Base-by-base conservation (phyloP, 2,113 vertebrate species). In the Odobenus rosmarus region DNA sequence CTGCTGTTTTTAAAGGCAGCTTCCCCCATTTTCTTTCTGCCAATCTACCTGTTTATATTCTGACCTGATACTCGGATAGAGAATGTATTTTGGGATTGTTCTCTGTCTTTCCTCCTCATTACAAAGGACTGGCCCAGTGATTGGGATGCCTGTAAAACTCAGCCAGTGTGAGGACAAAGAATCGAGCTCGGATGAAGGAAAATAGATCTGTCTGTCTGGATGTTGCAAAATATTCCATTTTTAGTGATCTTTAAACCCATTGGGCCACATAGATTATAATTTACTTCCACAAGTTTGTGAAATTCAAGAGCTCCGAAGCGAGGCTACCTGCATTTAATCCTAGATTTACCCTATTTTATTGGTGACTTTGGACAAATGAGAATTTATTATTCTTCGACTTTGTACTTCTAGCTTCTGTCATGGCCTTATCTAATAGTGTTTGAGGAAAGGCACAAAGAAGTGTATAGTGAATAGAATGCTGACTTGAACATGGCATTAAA, bases 1-100 rank as follows among this genome's bases (percentile, higher is more conserved):
- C 92, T 86, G 57, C 46, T 93, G 5, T 59, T 87, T 96, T 87
- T 64, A 84, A 95, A 74, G 61, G 33, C 4, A 77, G 23, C 3
- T 4, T 57, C 13, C 9, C 9, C 26, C 62, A 21, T 51, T 61
- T 94, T 85, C 49, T 95, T 93, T 79, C 28, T 84, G 3, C 23
- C 64, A 46, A 3, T 90, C 14, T 53, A 16, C 72, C 67, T 95
- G 89, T 64, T 95, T 95, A 61, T 93, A 33, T 96, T 93, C 92
- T 96, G 94, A 92, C 94, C 82, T 82, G 72, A 79, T 61, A 95
- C 16, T 91, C 55, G 81, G 46, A 93, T 72, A 96, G 39, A 89
- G 36, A 79, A 93, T 76, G 23, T 97, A 95, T 97, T 95, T 95
- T 72, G n/a, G 31, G 86, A 86, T 49, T 96, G 69, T 79, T 91